Base-by-base conservation (phyloP, 2,113 vertebrate genomes). In the Myodes glareolus region DNA sequence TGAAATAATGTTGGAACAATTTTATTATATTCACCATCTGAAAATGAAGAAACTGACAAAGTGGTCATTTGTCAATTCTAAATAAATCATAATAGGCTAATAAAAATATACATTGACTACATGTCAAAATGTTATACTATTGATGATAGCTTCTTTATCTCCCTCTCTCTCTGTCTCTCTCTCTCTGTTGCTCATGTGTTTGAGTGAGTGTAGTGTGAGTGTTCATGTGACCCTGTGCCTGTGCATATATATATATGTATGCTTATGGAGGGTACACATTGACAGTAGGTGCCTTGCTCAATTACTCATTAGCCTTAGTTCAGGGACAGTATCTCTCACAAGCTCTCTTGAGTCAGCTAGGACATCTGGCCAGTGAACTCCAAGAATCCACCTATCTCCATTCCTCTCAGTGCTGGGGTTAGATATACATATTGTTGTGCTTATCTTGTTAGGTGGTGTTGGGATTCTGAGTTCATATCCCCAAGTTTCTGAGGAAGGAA, bases 1-100 rank as follows among this genome's bases (percentile, higher is more conserved):
- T 90, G 29, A 65, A 90, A 91, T 77, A 95, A 70, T 86, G 7
- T 17, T 86, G 67, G 7, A 6, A 10, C 63, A 13, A 45, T 77
- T 90, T n/a, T 65, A 90, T 93, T 97, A 92, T 97, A 97, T 96
- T 94, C 84, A 61, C 31, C 47, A 72, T 27, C 27, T 97, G 78
- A 39, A 80, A 21, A 12, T 88, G 88, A 42, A 96, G 45, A 72
- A 93, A 31, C 81, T 94, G 17, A 1, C 1, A 67, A 55, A 17
- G 63, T 95, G 86, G 68, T 94, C 47, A 90, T 82, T 72, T 8
- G 29, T 88, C 97, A 97, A 85, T 65, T 93, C 42, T 97, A 72
- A 90, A 96, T 77, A 97, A 97, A 55, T 5, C 0, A 85, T 87
- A 90, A 0, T 70, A n/a, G 65, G 0, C 45, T 11, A 95, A 3